A percentile compares a stretch with the other conserved stretches of the same genome.
Conservation (phyloP, 2,113 vertebrate genomes). For the Antechinus flavipes region DNA sequence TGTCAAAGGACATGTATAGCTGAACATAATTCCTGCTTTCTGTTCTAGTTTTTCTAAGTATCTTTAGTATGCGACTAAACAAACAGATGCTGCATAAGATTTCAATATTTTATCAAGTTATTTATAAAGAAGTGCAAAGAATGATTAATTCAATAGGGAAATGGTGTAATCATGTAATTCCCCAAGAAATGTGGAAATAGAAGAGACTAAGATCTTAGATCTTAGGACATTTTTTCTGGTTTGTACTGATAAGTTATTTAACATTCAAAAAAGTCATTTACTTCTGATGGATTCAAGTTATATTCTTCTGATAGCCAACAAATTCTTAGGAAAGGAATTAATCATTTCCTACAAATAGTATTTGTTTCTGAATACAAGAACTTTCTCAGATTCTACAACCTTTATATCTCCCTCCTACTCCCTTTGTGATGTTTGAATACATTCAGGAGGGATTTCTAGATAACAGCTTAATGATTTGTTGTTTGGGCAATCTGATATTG, state of each 20-base stretch:
- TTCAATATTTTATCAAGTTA: conserved; percentile 1
- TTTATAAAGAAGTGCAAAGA: neutral
- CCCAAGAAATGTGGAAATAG: neutral
- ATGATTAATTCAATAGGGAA: neutral
- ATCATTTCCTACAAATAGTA: neutral
- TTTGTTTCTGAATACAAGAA: neutral
- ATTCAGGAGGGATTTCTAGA: neutral
- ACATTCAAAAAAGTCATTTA: neutral
- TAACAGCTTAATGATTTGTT: neutral
- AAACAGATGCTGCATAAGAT: neutral
- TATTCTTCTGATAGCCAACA: neutral
- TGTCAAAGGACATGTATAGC: neutral
- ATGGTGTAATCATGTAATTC: neutral
- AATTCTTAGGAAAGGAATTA: neutral
- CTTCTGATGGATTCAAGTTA: neutral
- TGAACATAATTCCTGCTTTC: neutral
- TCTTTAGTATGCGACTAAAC: neutral
- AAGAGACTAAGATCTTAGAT: neutral
- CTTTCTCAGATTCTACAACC: neutral
- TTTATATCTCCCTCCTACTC: neutral
- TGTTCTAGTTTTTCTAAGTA: neutral
- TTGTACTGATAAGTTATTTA: neutral
- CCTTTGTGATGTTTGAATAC: neutral
- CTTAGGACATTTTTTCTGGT: neutral
- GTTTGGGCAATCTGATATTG: neutral